These are phyloP conservation scores for Nephrotoma guestfalica DNA, from an alignment of 2,888 invertebrate genomes.

Conservation along the genomic window DNA sequence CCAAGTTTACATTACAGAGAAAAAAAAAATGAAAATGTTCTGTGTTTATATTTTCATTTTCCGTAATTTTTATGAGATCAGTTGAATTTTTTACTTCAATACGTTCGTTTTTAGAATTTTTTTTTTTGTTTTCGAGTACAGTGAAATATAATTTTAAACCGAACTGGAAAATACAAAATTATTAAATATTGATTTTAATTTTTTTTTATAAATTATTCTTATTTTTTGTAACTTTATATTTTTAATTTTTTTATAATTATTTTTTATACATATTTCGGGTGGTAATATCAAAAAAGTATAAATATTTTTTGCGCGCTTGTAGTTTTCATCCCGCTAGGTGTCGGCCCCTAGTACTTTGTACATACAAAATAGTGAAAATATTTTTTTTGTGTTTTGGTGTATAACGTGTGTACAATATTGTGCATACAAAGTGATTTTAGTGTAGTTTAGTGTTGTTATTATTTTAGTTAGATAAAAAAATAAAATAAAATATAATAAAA, in stretches of 20 bases:
- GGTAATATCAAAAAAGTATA: neutral
- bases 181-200: neutral
- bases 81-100: slow-evolving; percentile 1
- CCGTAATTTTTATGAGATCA: slow-evolving; percentile 1
- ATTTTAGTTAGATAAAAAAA: neutral
- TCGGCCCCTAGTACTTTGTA: neutral
- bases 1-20: neutral
- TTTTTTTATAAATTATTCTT: neutral
- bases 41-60: neutral
- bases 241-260: neutral
- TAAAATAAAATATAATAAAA: no score
- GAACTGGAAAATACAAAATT: neutral
- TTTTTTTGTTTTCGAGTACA: neutral
- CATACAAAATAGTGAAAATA: neutral
- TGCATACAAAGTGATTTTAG: neutral
- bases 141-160: neutral
- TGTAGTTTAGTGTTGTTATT: neutral
- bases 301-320: neutral
- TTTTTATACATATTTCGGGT: neutral
- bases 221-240: neutral
- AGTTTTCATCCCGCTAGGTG: neutral
- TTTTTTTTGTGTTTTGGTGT: neutral
- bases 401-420: neutral
- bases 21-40: neutral
- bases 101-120: neutral